Conservation (phyloP, 2,888 invertebrate genomes). For the Drosophila formosana region DNA sequence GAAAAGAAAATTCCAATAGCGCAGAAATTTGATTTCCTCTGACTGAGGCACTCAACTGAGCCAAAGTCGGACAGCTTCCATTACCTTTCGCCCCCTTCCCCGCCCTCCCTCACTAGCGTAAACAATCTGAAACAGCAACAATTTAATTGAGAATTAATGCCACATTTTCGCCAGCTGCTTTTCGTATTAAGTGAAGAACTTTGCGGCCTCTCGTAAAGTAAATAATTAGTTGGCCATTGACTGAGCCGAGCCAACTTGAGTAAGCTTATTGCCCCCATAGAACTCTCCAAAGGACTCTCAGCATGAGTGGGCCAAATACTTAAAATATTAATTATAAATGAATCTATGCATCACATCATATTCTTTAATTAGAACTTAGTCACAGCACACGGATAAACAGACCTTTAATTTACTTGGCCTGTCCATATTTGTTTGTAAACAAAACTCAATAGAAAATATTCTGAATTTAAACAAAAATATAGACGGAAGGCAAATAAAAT, state of each 20-base stretch:
- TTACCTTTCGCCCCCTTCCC: neutral
- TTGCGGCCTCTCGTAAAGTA: conserved; percentile 28
- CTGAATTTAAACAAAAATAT: conserved; percentile 16
- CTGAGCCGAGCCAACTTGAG: neutral
- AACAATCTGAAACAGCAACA: conserved; percentile 33
- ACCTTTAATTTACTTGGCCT: neutral
- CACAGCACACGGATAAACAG: neutral
- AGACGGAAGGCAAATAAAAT: conserved; percentile 1
- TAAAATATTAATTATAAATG: neutral
- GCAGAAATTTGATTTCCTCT: conserved; percentile 27
- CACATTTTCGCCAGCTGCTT: conserved; percentile 36
- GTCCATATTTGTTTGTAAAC: neutral
- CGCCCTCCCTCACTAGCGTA: neutral
- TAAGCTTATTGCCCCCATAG: neutral
- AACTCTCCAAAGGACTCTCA: neutral
- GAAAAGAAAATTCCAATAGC: conserved; percentile 11
- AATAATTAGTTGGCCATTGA: conserved; percentile 35
- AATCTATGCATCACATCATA: neutral
- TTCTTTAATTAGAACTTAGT: neutral
- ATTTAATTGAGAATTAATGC: conserved; percentile 44
- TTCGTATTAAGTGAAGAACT: conserved; percentile 32
- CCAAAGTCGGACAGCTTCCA: conserved; percentile 5
- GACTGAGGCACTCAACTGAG: conserved; percentile 16
- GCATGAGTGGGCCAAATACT: neutral
- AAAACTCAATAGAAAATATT: conserved; percentile 8